Evolutionary conservation across 2,888 invertebrate species (phyloP).

Genomic region (Drosophila koepferae): DNA sequence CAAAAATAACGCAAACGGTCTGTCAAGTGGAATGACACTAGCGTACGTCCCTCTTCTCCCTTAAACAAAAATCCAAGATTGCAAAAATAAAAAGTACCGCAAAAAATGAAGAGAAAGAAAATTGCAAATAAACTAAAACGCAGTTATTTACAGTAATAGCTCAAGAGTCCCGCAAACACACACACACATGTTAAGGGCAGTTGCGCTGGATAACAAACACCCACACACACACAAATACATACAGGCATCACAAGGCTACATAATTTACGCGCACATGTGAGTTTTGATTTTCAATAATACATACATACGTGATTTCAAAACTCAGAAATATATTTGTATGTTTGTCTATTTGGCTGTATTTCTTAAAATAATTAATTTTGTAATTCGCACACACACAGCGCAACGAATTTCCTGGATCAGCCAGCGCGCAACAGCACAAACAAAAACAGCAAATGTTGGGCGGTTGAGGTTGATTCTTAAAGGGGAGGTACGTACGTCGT

Average conservation of each 20-base stretch:
- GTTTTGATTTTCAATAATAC: conserved; percentile 26
- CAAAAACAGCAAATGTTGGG: conserved; percentile 43
- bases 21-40: conserved; percentile 30
- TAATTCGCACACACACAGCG: conserved; percentile 24
- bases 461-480: conserved; percentile 10
- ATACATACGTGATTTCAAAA: conserved; percentile 11
- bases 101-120: conserved; percentile 3
- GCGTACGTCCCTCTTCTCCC: conserved; percentile 1
- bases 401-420: conserved; percentile 41
- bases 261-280: conserved; percentile 55
- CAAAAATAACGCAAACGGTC: conserved; percentile 27
- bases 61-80: conserved; percentile 13
- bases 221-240: conserved; percentile 17
- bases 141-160: conserved; percentile 48
- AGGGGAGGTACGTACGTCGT: conserved; percentile 11
- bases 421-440: conserved; percentile 50
- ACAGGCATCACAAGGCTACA: conserved; percentile 35
- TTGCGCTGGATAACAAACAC: conserved; percentile 53
- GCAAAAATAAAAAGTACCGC: conserved; percentile 14
- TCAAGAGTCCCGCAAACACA: conserved; percentile 22
- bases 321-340: neutral
- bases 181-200: conserved; percentile 33
- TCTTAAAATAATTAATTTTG: conserved; percentile 39
- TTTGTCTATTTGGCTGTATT: conserved; percentile 3
- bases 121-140: conserved; percentile 51